These are phyloP conservation scores for Sinhomidia bicolor DNA, from an alignment of 2,888 invertebrate species.

Conservation along the genomic window DNA sequence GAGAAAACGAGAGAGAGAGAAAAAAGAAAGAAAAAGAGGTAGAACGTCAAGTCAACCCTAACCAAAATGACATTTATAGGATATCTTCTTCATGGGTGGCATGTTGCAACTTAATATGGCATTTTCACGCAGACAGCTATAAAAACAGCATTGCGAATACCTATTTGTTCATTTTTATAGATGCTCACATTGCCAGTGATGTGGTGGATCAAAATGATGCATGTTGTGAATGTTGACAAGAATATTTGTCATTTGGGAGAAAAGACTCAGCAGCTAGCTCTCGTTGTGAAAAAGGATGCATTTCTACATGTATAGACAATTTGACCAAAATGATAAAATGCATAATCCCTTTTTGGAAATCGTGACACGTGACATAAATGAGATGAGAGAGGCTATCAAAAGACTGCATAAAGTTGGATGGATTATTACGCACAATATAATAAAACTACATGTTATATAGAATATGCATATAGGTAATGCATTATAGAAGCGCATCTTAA, in stretches of 20 bases:
- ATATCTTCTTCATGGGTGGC: constrained; percentile 26
- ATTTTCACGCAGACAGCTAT: neutral
- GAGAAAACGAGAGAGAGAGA: no score
- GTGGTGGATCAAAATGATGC: constrained; percentile 28
- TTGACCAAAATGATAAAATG: constrained; percentile 9
- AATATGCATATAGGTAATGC: no score
- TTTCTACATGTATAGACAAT: neutral
- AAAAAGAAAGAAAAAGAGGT: neutral
- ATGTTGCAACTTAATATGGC: neutral
- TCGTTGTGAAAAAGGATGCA: neutral
- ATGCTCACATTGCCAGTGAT: neutral
- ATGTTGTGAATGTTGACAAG: constrained; percentile 26
- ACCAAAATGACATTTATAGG: constrained; percentile 6
- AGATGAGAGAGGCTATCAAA: neutral
- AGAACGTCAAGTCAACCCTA: neutral
- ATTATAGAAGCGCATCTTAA: no score
- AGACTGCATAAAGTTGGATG: no score
- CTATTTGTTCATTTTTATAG: neutral
- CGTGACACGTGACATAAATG: constrained; percentile 20
- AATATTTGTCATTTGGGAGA: constrained; percentile 34
- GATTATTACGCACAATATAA: no score
- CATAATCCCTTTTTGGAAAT: neutral
- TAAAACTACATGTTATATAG: no score
- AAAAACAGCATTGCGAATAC: neutral
- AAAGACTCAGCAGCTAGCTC: neutral